Base-by-base conservation (phyloP, 2,113 vertebrate species). In the Oriolus oriolus region DNA sequence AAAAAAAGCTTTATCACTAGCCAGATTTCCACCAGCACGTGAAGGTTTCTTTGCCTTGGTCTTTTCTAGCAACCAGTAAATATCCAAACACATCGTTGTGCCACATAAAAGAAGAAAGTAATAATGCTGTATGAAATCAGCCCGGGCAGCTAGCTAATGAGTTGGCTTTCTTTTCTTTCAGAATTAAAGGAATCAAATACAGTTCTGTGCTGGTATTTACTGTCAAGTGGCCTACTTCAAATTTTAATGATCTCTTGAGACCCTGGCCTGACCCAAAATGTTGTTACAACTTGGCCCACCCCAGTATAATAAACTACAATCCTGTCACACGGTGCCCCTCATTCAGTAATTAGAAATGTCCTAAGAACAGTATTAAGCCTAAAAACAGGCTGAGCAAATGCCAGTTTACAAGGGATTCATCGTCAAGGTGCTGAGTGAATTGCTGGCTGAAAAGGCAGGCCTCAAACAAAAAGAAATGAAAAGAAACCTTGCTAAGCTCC, bases 191-290 rank as follows among this genome's bases (percentile, higher is more conserved):
- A 93, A 70, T 93, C 64, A 80, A 61, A 92, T 83, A 79, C 76
- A 91, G 39, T 88, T 84, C 66, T 88, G 63, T 3, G 2, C 59
- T 63, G 71, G 79, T 80, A 93, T 96, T 96, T 91, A 92, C 79
- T n/a, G 64, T 96, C 68, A 80, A 95, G 90, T 92, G 82, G 68
- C n/a, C 85, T 92, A 70, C 79, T 94, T 91, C 87, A 88, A 60
- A 80, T 88, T 94, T 96, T 95, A 97, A 95, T 78, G 82, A 86
- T 88, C 92, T 94, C 93, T 94, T 86, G 91, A 94, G 90, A 70
- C 95, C 75, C n/a, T 84, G 50, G 68, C 47, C 90, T 93, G 82
- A 95, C 82, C 79, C 85, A 92, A 90, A 93, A 75, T 92, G 85
- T 93, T 96, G 79, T 77, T 88, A 90, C 63, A 81, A 87, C 79